Conservation (phyloP, 2,113 vertebrate genomes). For the Pseudopipra pipra region DNA sequence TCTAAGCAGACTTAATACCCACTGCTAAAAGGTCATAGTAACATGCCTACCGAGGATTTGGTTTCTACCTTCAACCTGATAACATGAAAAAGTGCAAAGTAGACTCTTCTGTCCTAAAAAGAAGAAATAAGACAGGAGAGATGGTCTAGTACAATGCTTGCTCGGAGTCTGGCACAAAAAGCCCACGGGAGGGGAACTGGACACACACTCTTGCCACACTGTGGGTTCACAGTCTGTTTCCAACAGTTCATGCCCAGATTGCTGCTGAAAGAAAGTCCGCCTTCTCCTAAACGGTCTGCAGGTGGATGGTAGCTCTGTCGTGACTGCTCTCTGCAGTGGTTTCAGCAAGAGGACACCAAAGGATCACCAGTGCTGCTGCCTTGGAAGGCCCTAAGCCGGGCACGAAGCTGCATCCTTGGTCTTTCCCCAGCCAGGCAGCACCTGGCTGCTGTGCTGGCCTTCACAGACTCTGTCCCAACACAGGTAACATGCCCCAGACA, state of each 20-base stretch:
- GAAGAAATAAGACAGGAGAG: neutral
- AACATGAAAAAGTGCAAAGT: neutral
- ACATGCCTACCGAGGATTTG: neutral
- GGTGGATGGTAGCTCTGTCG: neutral
- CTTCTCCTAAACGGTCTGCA: neutral
- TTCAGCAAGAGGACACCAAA: neutral
- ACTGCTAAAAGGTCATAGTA: neutral
- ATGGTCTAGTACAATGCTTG: accelerated
- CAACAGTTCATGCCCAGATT: accelerated
- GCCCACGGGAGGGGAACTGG: accelerated
- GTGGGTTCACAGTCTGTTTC: neutral
- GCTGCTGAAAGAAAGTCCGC: neutral
- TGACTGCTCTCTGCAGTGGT: neutral
- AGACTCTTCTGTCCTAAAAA: neutral
- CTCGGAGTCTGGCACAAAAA: neutral
- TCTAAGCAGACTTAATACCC: neutral
- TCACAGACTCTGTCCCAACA: accelerated
- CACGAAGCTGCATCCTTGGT: neutral
- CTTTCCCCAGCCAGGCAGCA: neutral
- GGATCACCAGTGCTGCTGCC: neutral
- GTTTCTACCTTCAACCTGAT: neutral
- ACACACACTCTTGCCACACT: neutral
- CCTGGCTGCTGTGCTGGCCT: neutral
- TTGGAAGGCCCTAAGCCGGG: neutral
- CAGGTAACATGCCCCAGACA: accelerated